Conservation (phyloP, 2,113 vertebrate species). For the Thermophis baileyi region DNA sequence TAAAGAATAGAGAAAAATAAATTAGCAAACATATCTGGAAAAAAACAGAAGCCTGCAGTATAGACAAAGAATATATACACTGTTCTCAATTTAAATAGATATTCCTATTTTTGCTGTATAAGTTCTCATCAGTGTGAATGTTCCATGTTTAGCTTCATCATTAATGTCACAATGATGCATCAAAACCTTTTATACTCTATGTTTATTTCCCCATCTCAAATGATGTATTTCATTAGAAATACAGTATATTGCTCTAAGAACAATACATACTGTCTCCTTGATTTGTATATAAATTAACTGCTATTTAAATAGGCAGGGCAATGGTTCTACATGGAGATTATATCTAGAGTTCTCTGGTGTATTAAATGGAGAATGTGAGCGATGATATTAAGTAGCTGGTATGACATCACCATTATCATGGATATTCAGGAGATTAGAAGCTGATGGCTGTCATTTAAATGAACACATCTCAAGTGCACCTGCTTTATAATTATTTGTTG, state of each 20-base stretch:
- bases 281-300: slow-evolving; percentile 67
- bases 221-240: slow-evolving; percentile 51
- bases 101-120: neutral
- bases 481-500: slow-evolving; percentile 78
- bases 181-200: slow-evolving; percentile 13
- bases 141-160: neutral
- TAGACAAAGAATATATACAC: neutral
- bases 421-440: slow-evolving; percentile 73
- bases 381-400: slow-evolving; percentile 64
- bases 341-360: slow-evolving; percentile 53
- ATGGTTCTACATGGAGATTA: slow-evolving; percentile 53
- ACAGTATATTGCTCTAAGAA: slow-evolving; percentile 45
- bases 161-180: slow-evolving; percentile 22
- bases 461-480: slow-evolving; percentile 74
- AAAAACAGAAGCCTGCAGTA: accelerated
- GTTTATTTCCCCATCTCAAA: slow-evolving; percentile 45
- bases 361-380: slow-evolving; percentile 63
- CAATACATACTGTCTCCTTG: slow-evolving; percentile 49
- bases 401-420: slow-evolving; percentile 71
- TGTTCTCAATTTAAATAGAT: slow-evolving; percentile 4
- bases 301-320: slow-evolving; percentile 64
- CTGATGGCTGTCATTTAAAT: slow-evolving; percentile 75
- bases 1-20: neutral
- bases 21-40: slow-evolving; percentile 1
- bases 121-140: neutral